A percentile compares a stretch with the other conserved stretches of the same genome.
These are phyloP conservation scores for Epinotia bilunana DNA, from an alignment of 2,888 invertebrate genomes.

Conservation along the genomic window DNA sequence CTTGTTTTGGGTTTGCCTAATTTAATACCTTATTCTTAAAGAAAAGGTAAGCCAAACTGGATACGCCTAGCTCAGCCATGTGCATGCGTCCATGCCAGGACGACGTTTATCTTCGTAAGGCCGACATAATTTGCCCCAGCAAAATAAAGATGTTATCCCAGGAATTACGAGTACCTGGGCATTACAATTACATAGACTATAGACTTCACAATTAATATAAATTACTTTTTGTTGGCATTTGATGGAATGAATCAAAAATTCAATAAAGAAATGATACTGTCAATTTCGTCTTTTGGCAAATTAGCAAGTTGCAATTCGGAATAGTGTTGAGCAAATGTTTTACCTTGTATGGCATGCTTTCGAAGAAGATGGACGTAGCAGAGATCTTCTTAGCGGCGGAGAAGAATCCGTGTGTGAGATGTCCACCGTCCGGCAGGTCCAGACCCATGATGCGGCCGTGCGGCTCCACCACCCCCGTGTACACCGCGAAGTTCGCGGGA, in stretches of 20 bases:
- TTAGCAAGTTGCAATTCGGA: background rate
- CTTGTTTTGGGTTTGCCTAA: background rate
- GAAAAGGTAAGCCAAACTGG: background rate
- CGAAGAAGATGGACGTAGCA: slow-evolving; percentile 98
- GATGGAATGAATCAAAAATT: too few relatives aligned
- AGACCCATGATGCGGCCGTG: slow-evolving; percentile 98
- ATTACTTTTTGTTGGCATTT: too few relatives aligned
- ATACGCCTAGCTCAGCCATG: too few relatives aligned
- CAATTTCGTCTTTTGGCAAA: too few relatives aligned
- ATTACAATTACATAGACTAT: background rate
- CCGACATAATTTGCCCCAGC: too few relatives aligned
- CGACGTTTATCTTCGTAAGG: too few relatives aligned
- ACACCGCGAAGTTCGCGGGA: slow-evolving; percentile 98
- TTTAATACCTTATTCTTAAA: background rate
- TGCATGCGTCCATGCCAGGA: too few relatives aligned
- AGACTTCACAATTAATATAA: too few relatives aligned
- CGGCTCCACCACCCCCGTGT: slow-evolving; percentile 94
- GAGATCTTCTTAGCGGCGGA: slow-evolving; percentile 96
- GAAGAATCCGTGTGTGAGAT: slow-evolving; percentile 96
- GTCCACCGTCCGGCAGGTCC: slow-evolving; percentile 98
- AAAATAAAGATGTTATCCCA: background rate
- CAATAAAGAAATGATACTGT: too few relatives aligned
- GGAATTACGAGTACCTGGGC: background rate
- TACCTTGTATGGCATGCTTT: slow-evolving; percentile 99
- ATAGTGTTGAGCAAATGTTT: slow-evolving; percentile 26